Evolutionary conservation across 2,888 invertebrate genomes (phyloP), one percentile per base, ranked within the genome.

Genomic region (Diarsia dahlii): DNA sequence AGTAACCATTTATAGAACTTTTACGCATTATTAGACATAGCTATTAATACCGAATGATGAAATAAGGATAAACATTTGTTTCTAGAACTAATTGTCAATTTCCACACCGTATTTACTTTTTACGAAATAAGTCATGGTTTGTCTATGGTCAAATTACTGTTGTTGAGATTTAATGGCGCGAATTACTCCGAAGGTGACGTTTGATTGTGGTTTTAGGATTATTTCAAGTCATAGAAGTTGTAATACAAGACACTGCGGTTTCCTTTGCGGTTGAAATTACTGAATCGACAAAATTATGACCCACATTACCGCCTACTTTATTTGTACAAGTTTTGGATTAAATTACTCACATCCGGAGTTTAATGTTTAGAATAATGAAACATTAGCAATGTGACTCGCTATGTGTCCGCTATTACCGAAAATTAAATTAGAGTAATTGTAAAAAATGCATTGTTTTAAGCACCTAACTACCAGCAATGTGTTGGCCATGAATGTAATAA

Each of bases 161-260:
- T 70, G 39, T 73, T 72, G 46, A 72, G 10, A 28, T 70, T 20
- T 81, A 83, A 80, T 78, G 78, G 68, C 74, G 78, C 69, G 64
- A 84, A 87, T 82, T 75, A 80, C 52, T 63, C 10, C 34, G 71
- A 84, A 80, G 80, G 86, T 73, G 74, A 76, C 46, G 60, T 67
- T 78, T 80, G 76, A 81, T 82, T 87, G 87, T 67, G 88, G 88
- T 85, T 64, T 70, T 23, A 23, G 71, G 68, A 71, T 82, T 82
- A 84, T 83, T 81, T 76, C 68, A 71, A 80, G 34, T 62, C 65
- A 50, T 73, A 82, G 75, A 69, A 77, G 50, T 71, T 71, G 82
- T 79, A 85, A 82, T 78, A 60, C 56, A 67, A 85, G 70, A 71
- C 50, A 72, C 18, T 71, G 84, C 58, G 84, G 83, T 78, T 77